Percentiles rank a stretch among this genome's conserved stretches.
These are phyloP conservation scores for Gnathonemus echidnorhynchus DNA, from an alignment of 2,113 vertebrate genomes.

Conservation along the genomic window DNA sequence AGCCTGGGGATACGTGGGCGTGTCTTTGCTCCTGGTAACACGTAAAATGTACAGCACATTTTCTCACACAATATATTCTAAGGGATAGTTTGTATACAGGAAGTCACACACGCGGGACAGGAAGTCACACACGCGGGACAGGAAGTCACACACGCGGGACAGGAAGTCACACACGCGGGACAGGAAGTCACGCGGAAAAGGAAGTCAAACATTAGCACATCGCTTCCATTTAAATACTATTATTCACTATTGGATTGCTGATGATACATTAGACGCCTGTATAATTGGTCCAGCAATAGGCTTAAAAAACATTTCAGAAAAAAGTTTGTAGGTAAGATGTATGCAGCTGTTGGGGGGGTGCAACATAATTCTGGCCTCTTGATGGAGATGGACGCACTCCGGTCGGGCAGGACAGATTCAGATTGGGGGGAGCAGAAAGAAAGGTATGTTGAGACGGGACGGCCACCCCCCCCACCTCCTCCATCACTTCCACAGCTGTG, in stretches of 20 bases:
- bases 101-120: slow-evolving; percentile 21
- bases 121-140: slow-evolving; percentile 50
- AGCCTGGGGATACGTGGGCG: slow-evolving; percentile 59
- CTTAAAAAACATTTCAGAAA: slow-evolving; percentile 53
- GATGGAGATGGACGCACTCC: slow-evolving; percentile 64
- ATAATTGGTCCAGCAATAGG: slow-evolving; percentile 73
- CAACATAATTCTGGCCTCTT: slow-evolving; percentile 73
- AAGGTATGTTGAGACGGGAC: slow-evolving; percentile 17
- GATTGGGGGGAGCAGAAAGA: slow-evolving; percentile 46
- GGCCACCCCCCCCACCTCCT: slow-evolving; percentile 29
- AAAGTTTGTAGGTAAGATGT: slow-evolving; percentile 52
- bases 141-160: slow-evolving; percentile 53
- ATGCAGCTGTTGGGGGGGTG: slow-evolving; percentile 67
- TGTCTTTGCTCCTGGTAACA: slow-evolving; percentile 69
- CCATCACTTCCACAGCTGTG: slow-evolving; percentile 90
- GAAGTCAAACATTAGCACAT: slow-evolving; percentile 70
- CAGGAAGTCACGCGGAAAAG: slow-evolving; percentile 51
- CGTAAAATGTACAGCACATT: slow-evolving; percentile 47
- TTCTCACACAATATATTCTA: slow-evolving; percentile 70
- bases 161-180: slow-evolving; percentile 48
- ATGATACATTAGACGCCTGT: slow-evolving; percentile 71
- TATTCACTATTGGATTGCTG: slow-evolving; percentile 73
- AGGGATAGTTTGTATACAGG: slow-evolving; percentile 53
- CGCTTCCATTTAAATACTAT: slow-evolving; percentile 77
- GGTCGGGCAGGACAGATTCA: slow-evolving; percentile 55